phyloP scores from a whole-genome alignment of 2,797 vertebrate species.

The Loris lydekkerianus region DNA sequence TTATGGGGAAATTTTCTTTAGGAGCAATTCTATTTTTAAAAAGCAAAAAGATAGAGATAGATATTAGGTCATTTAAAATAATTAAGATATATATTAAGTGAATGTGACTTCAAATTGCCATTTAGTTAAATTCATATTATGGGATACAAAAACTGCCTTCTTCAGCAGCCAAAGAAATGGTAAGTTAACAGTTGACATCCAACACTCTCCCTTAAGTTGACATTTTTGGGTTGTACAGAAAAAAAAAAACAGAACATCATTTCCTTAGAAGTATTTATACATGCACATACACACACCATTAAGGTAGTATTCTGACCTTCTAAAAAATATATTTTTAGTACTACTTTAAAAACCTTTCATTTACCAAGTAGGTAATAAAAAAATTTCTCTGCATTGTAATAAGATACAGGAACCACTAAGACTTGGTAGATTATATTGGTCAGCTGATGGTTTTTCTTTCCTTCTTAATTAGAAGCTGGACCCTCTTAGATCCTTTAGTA shows the following conservation, averaged over 20 bases:
- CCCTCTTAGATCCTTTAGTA: constrained; percentile 78
- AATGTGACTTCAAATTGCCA: background rate
- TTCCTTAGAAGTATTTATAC: background rate
- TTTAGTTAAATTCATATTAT: background rate
- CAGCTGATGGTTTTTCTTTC: constrained; percentile 89
- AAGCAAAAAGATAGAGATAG: background rate
- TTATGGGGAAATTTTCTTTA: background rate
- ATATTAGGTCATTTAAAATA: background rate
- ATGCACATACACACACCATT: background rate
- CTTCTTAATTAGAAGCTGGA: constrained; percentile 87
- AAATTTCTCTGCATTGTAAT: constrained; percentile 97
- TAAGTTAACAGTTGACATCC: background rate
- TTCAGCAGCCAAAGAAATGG: background rate
- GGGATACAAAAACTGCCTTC: background rate
- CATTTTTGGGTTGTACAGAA: background rate
- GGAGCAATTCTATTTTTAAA: background rate
- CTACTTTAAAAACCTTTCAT: constrained; percentile 93
- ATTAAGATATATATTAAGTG: background rate
- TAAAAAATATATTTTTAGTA: constrained; percentile 93
- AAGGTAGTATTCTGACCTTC: constrained; percentile 88
- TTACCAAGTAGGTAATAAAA: constrained; percentile 97
- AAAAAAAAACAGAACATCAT: background rate
- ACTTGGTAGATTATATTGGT: constrained; percentile 88
- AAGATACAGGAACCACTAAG: constrained; percentile 89
- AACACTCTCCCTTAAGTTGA: background rate